A percentile compares a stretch with the other conserved stretches of the same genome.
phyloP scores from a whole-genome alignment of 2,113 vertebrate species.

The Podarcis cretensis region DNA sequence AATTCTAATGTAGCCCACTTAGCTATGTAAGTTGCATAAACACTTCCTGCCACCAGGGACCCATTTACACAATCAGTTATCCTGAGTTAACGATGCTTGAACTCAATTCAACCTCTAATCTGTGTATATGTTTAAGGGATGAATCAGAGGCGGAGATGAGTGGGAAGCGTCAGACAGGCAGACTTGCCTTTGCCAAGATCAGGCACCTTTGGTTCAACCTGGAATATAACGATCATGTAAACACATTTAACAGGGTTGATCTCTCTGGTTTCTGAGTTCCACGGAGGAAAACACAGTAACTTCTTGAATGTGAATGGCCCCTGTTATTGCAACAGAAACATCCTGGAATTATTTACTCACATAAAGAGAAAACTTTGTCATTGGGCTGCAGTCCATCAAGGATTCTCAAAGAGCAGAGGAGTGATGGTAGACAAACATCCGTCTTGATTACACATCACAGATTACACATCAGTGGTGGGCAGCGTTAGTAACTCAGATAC shows the following conservation, averaged over 20 bases:
- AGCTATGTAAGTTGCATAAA: background rate
- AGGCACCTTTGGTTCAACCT: background rate
- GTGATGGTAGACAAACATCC: background rate
- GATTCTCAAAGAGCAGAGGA: background rate
- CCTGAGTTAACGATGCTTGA: slow-evolving; percentile 13
- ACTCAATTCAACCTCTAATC: background rate
- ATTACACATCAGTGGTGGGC: background rate
- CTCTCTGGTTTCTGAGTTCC: background rate
- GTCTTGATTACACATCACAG: too few species aligned
- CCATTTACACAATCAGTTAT: slow-evolving; percentile 20
- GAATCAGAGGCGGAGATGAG: background rate
- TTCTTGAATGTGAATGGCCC: background rate
- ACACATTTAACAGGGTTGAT: background rate
- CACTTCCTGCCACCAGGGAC: background rate
- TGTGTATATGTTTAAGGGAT: background rate
- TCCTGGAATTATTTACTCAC: background rate
- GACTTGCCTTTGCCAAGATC: background rate
- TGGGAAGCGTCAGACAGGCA: background rate
- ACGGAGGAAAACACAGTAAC: background rate
- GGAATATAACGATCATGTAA: background rate
- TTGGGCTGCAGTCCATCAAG: background rate
- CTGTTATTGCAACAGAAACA: background rate
- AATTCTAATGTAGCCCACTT: background rate
- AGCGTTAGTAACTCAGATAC: too few species aligned
- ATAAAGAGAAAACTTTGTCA: too few species aligned